These are phyloP conservation scores for Caprella mutica DNA, from an alignment of 2,888 invertebrate genomes.

Conservation along the genomic window DNA sequence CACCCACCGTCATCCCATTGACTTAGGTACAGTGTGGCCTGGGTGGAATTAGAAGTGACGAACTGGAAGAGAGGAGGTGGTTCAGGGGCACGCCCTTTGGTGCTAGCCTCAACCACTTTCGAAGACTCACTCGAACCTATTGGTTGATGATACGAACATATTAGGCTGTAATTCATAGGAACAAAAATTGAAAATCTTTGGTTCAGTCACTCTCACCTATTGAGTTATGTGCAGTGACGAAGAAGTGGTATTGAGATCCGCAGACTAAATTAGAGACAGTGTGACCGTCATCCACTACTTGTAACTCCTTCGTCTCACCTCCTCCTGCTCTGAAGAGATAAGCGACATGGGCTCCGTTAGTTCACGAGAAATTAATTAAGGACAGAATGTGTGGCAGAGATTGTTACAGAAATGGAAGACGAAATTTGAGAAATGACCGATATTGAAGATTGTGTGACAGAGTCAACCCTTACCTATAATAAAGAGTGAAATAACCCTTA, in stretches of 20 bases:
- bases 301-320: conserved; percentile 15
- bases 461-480: no score
- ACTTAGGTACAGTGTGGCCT: conserved; percentile 28
- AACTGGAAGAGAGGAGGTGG: conserved; percentile 26
- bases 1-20: conserved; percentile 32
- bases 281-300: conserved; percentile 12
- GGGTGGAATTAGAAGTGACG: conserved; percentile 28
- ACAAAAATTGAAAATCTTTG: background rate
- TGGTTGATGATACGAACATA: no score
- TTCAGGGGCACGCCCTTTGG: conserved; percentile 24
- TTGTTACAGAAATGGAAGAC: no score
- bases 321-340: background rate
- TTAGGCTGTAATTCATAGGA: no score
- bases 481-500: no score
- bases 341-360: background rate
- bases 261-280: conserved; percentile 20
- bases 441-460: no score
- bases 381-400: no score
- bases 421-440: no score
- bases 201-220: conserved; percentile 16
- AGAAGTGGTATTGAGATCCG: conserved; percentile 31
- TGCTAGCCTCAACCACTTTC: conserved; percentile 17
- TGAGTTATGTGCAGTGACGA: conserved; percentile 23
- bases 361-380: no score
- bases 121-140: conserved; percentile 31